Percentiles rank a stretch among this genome's conserved stretches.
Evolutionary conservation across 1,140 invertebrate species (phyloP).

Genomic region (Leptonema lineaticorne): DNA sequence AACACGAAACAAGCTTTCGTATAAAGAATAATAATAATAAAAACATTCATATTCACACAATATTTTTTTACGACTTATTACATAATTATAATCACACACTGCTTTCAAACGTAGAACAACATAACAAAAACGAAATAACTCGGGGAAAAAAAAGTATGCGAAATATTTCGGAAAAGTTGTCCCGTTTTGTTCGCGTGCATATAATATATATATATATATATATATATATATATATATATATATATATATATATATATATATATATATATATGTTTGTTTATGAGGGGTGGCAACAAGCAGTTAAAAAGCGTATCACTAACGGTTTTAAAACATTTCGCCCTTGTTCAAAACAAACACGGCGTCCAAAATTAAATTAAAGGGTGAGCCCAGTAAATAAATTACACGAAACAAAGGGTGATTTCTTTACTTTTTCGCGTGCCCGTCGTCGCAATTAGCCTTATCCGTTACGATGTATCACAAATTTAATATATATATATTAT

Average conservation of each 20-base stretch:
- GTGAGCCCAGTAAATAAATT: not conserved
- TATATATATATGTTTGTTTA: no score
- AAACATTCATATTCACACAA: no score
- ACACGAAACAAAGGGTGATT: not conserved
- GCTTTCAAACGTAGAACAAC: not conserved
- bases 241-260: no score
- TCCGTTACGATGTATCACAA: not conserved
- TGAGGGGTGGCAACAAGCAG: no score
- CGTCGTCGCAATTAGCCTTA: not conserved
- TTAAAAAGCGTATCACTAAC: no score
- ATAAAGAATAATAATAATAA: no score
- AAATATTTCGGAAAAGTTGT: no score
- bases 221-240: no score
- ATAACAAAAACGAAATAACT: no score
- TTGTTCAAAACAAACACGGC: not conserved
- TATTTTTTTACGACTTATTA: not conserved
- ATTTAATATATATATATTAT: not conserved
- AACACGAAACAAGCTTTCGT: not conserved
- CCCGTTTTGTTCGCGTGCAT: no score
- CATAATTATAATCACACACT: not conserved
- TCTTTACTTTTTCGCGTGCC: not conserved
- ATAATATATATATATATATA: no score
- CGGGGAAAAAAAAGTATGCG: no score
- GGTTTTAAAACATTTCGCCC: not conserved
- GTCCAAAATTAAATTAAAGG: not conserved